phyloP scores from a whole-genome alignment of 2,113 vertebrate species.

The Syngnathus floridae region DNA sequence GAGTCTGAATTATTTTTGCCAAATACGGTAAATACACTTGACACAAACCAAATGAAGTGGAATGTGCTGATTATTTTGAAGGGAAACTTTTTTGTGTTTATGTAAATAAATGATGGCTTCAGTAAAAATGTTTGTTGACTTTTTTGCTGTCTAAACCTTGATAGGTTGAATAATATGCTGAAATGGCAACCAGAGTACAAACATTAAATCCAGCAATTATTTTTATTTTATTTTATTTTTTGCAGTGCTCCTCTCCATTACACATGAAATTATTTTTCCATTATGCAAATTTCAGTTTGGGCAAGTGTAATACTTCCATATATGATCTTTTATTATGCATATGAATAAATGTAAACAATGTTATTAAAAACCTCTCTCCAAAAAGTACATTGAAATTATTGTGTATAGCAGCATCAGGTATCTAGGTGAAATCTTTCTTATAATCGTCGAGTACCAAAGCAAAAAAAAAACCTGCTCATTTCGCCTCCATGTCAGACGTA shows the following conservation, averaged over 20 bases:
- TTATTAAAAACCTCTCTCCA: not conserved
- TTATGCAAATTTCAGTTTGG: not conserved
- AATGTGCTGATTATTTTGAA: slow-evolving; percentile 44
- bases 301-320: not conserved
- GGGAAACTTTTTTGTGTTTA: slow-evolving; percentile 46
- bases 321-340: not conserved
- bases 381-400: not conserved
- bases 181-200: not conserved
- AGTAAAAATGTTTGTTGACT: slow-evolving; percentile 30
- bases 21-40: slow-evolving; percentile 36
- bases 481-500: slow-evolving; percentile 7
- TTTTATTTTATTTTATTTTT: not conserved
- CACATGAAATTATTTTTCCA: not conserved
- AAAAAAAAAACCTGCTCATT: not conserved
- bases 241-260: not conserved
- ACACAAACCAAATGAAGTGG: slow-evolving; percentile 26
- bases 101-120: slow-evolving; percentile 68
- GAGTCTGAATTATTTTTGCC: slow-evolving; percentile 57
- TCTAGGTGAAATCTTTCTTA: not conserved
- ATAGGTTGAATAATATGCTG: not conserved
- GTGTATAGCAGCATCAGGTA: not conserved
- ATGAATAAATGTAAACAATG: not conserved
- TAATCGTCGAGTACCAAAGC: not conserved
- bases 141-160: not conserved
- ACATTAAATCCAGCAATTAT: not conserved